phyloP scores from a whole-genome alignment of 2,797 vertebrate genomes.

The Rhynchotus rufescens region DNA sequence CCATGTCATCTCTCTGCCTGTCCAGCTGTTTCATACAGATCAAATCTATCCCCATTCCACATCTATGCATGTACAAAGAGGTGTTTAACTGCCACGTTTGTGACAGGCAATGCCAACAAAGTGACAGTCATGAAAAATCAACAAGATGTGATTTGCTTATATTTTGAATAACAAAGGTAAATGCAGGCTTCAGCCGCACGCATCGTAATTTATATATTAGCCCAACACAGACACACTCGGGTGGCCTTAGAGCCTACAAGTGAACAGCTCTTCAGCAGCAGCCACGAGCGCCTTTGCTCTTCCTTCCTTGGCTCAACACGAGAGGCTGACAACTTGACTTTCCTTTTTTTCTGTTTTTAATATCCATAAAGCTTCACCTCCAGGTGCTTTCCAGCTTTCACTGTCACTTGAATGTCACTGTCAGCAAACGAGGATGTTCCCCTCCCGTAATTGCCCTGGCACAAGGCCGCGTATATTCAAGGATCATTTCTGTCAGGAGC shows the following conservation, averaged over 20 bases:
- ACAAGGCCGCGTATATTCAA: background rate
- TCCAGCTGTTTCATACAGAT: background rate
- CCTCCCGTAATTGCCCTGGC: slow-evolving; percentile 15
- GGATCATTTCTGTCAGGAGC: slow-evolving; percentile 65
- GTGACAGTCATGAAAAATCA: background rate
- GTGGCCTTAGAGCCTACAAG: background rate
- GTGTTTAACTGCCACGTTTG: background rate
- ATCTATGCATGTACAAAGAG: background rate
- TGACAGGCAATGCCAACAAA: background rate
- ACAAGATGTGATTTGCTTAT: background rate
- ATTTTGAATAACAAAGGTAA: background rate
- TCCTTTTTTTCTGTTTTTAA: background rate
- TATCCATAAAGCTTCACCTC: background rate
- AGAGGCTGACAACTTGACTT: background rate
- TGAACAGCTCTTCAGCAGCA: background rate
- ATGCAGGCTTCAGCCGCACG: background rate
- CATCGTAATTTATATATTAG: background rate
- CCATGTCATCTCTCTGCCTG: too few species aligned
- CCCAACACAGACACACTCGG: background rate
- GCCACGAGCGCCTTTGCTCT: background rate
- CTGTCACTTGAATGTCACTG: slow-evolving; percentile 8
- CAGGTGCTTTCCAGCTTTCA: background rate
- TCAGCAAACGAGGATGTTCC: background rate
- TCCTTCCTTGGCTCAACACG: background rate
- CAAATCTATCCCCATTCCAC: background rate